Conservation (phyloP, 1,140 invertebrate species). For the Danaus melanippus region DNA sequence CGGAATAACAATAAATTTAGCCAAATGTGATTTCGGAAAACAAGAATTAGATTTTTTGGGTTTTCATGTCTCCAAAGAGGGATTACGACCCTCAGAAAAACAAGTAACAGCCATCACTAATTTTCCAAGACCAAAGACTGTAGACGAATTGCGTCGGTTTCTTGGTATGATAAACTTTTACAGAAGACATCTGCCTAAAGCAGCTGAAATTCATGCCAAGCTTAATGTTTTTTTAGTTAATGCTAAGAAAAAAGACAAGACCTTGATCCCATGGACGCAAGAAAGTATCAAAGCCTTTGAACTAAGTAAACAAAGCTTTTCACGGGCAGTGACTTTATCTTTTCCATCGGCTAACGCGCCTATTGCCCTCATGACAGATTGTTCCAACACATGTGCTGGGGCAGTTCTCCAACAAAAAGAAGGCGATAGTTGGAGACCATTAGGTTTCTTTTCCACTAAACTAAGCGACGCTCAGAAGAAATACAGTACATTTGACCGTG, state of each 20-base stretch:
- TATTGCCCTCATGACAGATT: no score
- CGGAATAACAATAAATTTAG: conserved; percentile 10
- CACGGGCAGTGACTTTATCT: neutral
- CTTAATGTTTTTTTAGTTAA: neutral
- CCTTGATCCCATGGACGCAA: neutral
- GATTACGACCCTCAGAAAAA: neutral
- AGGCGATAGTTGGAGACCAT: no score
- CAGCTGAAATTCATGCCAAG: neutral
- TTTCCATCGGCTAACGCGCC: neutral
- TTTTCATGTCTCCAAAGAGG: conserved; percentile 2
- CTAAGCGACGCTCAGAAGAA: no score
- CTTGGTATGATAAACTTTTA: conserved; percentile 9
- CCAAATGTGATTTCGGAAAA: conserved; percentile 1
- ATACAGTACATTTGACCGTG: no score
- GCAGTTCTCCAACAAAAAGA: no score
- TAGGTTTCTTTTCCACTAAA: no score
- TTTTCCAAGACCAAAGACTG: conserved; percentile 6
- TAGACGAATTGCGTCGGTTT: conserved; percentile 3
- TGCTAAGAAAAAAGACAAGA: neutral
- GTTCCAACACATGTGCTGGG: no score
- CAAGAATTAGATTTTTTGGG: conserved; percentile 1
- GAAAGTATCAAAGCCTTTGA: conserved; percentile 1
- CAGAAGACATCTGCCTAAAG: conserved; percentile 2
- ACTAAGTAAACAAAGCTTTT: conserved; percentile 3
- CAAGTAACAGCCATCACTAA: neutral